Evolutionary conservation across 2,113 vertebrate species (phyloP).

Genomic region (Ceuthmochares aereus): DNA sequence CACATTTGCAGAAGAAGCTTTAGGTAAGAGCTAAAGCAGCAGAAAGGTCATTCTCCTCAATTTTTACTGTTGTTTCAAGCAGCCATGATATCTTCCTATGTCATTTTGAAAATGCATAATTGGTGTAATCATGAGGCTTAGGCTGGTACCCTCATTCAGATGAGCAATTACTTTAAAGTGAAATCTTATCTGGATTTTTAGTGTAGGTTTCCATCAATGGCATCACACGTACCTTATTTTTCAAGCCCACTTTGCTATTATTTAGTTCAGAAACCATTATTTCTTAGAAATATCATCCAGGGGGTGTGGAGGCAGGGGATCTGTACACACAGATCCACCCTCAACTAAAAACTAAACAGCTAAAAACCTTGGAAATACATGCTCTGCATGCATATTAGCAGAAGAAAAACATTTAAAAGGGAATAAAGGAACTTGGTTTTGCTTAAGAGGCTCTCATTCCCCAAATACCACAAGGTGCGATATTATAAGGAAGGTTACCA

Average conservation of each 20-base stretch:
- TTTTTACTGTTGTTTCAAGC: slow-evolving; percentile 38
- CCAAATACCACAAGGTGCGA: background rate
- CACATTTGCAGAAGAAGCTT: background rate
- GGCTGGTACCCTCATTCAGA: background rate
- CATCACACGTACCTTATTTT: background rate
- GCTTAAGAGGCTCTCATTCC: background rate
- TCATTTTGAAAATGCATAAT: slow-evolving; percentile 19
- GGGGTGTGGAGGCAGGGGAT: background rate
- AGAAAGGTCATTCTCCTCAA: slow-evolving; percentile 16
- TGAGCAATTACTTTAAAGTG: background rate
- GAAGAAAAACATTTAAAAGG: background rate
- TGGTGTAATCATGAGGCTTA: background rate
- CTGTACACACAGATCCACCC: background rate
- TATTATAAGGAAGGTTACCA: background rate
- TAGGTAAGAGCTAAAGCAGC: slow-evolving; percentile 16
- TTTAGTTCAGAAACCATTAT: slow-evolving; percentile 29
- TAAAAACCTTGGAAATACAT: background rate
- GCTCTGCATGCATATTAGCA: background rate
- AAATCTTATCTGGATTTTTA: background rate
- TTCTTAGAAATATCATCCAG: background rate
- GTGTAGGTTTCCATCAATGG: background rate
- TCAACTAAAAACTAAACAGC: slow-evolving; percentile 21
- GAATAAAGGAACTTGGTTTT: background rate
- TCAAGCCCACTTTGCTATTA: slow-evolving; percentile 10
- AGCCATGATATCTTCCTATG: slow-evolving; percentile 36